These are phyloP conservation scores for Popillia japonica DNA, from an alignment of 1,140 invertebrate species.

Conservation along the genomic window DNA sequence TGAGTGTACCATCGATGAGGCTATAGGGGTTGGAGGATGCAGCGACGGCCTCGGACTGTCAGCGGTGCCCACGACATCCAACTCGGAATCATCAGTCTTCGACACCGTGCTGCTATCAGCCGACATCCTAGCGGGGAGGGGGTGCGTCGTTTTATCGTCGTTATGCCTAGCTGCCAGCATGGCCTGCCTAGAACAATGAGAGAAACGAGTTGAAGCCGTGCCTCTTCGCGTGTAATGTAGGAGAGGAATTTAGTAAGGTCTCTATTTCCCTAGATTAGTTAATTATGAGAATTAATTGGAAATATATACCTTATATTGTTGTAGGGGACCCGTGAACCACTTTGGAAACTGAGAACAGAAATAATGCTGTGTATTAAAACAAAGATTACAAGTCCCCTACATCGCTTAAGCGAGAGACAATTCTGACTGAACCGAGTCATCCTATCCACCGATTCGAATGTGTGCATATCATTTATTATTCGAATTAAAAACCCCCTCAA, in stretches of 20 bases:
- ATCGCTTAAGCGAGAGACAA: not conserved
- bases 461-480: too few species aligned
- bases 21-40: conserved; percentile 53
- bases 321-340: conserved; percentile 29
- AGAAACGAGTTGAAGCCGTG: not conserved
- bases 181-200: conserved; percentile 78
- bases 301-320: conserved; percentile 35
- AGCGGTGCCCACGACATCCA: conserved; percentile 86
- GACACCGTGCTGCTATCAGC: conserved; percentile 59
- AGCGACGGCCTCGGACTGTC: conserved; percentile 73
- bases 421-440: too few species aligned
- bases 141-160: conserved; percentile 62
- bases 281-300: too few species aligned
- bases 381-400: conserved; percentile 33
- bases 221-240: too few species aligned
- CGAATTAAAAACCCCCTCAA: too few species aligned
- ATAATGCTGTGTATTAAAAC: conserved; percentile 14
- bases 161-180: conserved; percentile 75
- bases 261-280: not conserved
- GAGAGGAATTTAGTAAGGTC: too few species aligned
- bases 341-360: conserved; percentile 40
- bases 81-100: conserved; percentile 83
- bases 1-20: conserved; percentile 55
- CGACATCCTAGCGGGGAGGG: conserved; percentile 60
- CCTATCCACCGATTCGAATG: too few species aligned